These are phyloP conservation scores for Oryzias curvinotus DNA, from an alignment of 2,113 vertebrate genomes.

Conservation along the genomic window DNA sequence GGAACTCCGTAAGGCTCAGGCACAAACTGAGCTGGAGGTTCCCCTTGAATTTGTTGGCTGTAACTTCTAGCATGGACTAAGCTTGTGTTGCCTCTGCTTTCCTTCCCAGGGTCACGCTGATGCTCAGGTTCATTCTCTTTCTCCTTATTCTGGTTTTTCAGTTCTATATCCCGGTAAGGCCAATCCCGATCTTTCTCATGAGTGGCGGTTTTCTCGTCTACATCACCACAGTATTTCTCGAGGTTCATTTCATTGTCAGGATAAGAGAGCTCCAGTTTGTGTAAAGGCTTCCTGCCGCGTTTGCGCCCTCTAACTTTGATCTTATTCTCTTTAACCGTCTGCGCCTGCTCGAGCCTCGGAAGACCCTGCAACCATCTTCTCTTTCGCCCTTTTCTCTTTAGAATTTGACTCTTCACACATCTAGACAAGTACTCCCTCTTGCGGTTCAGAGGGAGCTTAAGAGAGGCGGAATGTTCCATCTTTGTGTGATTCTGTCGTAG, in stretches of 20 bases:
- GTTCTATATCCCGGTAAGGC: conserved; percentile 25
- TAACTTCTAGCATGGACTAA: not conserved
- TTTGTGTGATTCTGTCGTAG: conserved; percentile 52
- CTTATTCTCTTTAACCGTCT: conserved; percentile 40
- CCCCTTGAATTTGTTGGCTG: conserved; percentile 1
- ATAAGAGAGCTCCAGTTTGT: conserved; percentile 65
- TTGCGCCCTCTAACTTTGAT: conserved; percentile 48
- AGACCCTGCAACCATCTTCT: conserved; percentile 71
- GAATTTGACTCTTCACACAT: conserved; percentile 70
- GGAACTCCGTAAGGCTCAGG: conserved; percentile 2
- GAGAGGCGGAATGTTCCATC: conserved; percentile 40
- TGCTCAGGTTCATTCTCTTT: conserved; percentile 1
- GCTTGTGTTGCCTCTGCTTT: conserved; percentile 20
- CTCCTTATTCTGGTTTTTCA: conserved; percentile 1
- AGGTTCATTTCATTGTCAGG: conserved; percentile 76
- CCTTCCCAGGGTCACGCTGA: not conserved
- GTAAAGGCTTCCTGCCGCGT: conserved; percentile 54
- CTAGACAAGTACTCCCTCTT: conserved; percentile 71
- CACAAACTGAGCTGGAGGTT: not conserved
- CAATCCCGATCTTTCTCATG: conserved; percentile 13
- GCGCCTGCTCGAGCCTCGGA: conserved; percentile 51
- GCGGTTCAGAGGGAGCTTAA: conserved; percentile 51
- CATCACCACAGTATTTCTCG: conserved; percentile 16
- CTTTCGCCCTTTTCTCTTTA: conserved; percentile 74
- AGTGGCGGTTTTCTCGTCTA: conserved; percentile 19